Evolutionary conservation across 1,140 invertebrate genomes (phyloP), one percentile per base, ranked within the genome.

Genomic region (Heliconius hermathena): DNA sequence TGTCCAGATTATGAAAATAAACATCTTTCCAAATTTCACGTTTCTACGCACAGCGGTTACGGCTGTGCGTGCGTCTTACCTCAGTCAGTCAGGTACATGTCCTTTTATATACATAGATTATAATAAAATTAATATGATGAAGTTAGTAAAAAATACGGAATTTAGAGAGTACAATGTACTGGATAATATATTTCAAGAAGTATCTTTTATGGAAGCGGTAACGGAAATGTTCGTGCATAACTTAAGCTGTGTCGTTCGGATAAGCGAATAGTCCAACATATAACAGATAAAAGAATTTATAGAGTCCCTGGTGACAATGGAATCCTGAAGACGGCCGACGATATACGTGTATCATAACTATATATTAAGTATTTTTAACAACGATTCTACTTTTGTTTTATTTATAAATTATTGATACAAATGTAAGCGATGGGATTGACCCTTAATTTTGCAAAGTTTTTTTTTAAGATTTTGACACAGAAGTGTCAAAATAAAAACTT

Each of bases 171-270:
- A 66, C 54, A 9, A 57, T 22, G 26, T 29, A 29, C 60, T 29
- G n/a, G 1, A 66, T 9, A 66, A 29, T 66, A 29, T 26, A 18
- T 66, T 66, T 66, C 1, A 29, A 66, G 13, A 66, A 66, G n/a
- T 26, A 66, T 66, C 11, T 66, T 66, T 11, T 16, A 66, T 29
- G 60, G 60, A 16, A 66, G 60, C 60, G 22, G 60, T 66, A 66
- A 66, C 60, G n/a, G 60, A 66, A 66, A 66, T 29, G 60, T 66
- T 66, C n/a, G 22, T 66, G n/a, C 22, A 66, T 66, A 66, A 66
- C 60, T 66, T 29, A 66, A 57, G 22, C 60, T 29, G 60, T n/a
- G 22, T n/a, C 41, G n/a, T 46, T 73, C 36, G 71, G 71, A 72
- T 41, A 72, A 41, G 33, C 38, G 71, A 38, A 72, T 38, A 71